Conservation (phyloP, 2,113 vertebrate species). For the Alces alces region DNA sequence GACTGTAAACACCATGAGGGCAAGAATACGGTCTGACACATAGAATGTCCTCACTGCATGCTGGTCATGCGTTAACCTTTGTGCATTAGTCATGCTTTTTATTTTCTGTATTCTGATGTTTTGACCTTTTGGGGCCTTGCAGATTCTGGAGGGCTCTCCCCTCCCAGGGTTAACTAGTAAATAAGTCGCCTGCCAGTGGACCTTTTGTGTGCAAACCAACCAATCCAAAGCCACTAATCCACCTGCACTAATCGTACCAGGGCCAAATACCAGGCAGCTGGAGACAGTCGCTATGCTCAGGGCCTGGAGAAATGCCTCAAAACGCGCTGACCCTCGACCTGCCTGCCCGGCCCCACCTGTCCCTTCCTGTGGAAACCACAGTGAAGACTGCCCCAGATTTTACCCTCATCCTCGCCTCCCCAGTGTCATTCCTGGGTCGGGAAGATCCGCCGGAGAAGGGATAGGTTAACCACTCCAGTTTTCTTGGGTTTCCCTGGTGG, state of each 20-base stretch:
- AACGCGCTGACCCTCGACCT: neutral
- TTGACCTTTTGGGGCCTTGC: neutral
- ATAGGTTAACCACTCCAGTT: neutral
- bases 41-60: neutral
- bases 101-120: neutral
- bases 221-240: neutral
- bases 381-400: neutral
- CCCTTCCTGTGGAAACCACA: neutral
- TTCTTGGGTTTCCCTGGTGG: neutral
- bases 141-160: neutral
- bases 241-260: neutral
- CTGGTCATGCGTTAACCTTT: neutral
- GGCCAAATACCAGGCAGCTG: too few relatives aligned
- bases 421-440: neutral
- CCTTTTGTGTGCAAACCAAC: neutral
- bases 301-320: neutral
- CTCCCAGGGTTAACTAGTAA: neutral
- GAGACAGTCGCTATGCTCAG: neutral
- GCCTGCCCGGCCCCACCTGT: neutral
- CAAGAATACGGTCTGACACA: neutral
- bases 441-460: neutral
- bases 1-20: neutral
- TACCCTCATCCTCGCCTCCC: neutral
- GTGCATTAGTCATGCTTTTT: neutral
- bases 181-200: neutral